phyloP scores from a whole-genome alignment of 2,797 vertebrate species.

The Rhinella marina region DNA sequence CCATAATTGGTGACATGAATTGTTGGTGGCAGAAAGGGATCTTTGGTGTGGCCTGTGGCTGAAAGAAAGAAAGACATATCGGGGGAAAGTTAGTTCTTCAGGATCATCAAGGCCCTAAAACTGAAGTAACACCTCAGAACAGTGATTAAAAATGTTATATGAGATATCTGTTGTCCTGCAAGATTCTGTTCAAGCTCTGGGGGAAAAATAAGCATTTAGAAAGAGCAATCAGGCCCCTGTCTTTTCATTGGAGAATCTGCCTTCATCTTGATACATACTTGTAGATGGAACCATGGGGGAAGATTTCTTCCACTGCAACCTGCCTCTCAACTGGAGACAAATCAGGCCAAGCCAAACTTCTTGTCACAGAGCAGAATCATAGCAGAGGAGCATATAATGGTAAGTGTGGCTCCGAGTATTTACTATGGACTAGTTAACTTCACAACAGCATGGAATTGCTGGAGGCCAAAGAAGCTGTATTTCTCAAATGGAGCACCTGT shows the following conservation, averaged over 20 bases:
- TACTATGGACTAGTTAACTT: not conserved
- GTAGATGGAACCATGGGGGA: not conserved
- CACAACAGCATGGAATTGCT: not conserved
- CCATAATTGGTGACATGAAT: slow-evolving; percentile 49
- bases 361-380: too few species aligned
- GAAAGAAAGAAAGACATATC: not conserved
- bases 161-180: not conserved
- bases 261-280: not conserved
- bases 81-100: not conserved
- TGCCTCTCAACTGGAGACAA: too few species aligned
- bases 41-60: not conserved
- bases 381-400: too few species aligned
- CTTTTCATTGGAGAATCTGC: not conserved
- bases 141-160: not conserved
- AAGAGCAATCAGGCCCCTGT: not conserved
- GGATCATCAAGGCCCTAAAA: not conserved
- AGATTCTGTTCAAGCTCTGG: not conserved
- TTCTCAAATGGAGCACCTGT: too few species aligned
- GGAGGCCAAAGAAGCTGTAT: not conserved
- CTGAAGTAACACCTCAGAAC: not conserved
- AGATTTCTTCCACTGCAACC: not conserved
- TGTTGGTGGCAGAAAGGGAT: not conserved
- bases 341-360: too few species aligned
- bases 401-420: not conserved
- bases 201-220: not conserved